Conservation (phyloP, 2,797 vertebrate genomes). For the Coendou prehensilis region DNA sequence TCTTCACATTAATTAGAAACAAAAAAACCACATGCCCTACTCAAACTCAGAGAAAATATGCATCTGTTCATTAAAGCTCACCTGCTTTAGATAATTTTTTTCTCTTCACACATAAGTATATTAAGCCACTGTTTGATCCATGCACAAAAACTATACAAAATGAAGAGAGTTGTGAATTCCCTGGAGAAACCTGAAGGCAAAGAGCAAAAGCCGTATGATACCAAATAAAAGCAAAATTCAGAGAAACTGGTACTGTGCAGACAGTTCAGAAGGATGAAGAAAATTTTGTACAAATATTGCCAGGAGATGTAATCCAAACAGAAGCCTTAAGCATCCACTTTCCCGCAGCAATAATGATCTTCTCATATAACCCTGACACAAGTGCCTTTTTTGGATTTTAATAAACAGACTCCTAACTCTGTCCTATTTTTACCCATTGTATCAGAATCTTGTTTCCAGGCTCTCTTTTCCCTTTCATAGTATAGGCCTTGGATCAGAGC, state of each 20-base stretch:
- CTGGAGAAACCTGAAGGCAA: constrained; percentile 64
- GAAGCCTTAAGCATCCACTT: constrained; percentile 46
- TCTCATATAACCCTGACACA: constrained; percentile 54
- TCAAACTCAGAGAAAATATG: constrained; percentile 76
- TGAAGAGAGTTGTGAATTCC: constrained; percentile 58
- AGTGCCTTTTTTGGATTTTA: constrained; percentile 13
- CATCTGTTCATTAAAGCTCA: constrained; percentile 79
- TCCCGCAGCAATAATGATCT: constrained; percentile 64
- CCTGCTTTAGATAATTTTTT: constrained; percentile 58
- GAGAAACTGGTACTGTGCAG: constrained; percentile 24
- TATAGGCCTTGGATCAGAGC: neutral
- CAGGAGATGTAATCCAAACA: constrained; percentile 65
- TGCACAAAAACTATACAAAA: constrained; percentile 68
- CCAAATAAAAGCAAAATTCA: constrained; percentile 63
- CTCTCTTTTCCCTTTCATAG: neutral
- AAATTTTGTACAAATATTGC: constrained; percentile 72
- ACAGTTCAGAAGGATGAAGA: constrained; percentile 56
- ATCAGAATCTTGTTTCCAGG: neutral
- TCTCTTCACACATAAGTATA: constrained; percentile 72
- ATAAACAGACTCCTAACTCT: constrained; percentile 8
- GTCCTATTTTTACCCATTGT: neutral
- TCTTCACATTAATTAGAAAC: constrained; percentile 62
- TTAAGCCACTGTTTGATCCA: constrained; percentile 67
- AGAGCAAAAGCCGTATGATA: constrained; percentile 64
- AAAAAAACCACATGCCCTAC: constrained; percentile 4